phyloP scores from a whole-genome alignment of 2,113 vertebrate genomes.

The Tetraodon nigroviridis region DNA sequence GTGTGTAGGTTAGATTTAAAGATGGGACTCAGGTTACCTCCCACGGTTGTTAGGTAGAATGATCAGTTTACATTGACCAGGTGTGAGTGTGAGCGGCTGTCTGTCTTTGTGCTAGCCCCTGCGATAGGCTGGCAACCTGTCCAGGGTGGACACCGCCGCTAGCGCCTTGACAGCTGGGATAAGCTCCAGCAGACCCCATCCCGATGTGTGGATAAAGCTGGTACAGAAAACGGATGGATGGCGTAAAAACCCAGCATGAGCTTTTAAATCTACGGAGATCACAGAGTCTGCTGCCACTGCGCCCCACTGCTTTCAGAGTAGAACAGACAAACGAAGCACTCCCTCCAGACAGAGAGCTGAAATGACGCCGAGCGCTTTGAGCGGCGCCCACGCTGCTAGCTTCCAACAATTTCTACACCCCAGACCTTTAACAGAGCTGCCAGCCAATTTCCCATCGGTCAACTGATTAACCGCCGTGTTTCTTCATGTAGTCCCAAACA shows the following conservation, averaged over 20 bases:
- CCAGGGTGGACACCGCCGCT: no score
- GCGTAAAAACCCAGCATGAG: neutral
- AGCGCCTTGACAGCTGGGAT: no score
- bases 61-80: no score
- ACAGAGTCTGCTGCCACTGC: neutral
- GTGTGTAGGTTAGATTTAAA: neutral
- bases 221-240: no score
- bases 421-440: neutral
- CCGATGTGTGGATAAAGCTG: no score
- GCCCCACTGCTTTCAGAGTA: neutral
- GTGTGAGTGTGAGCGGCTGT: no score
- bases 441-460: neutral
- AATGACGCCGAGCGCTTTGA: neutral
- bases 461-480: neutral
- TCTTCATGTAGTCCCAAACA: neutral
- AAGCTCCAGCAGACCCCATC: no score
- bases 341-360: neutral
- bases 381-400: neutral
- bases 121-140: no score
- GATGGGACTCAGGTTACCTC: no score
- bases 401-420: neutral
- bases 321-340: neutral
- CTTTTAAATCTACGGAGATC: neutral
- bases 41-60: no score
- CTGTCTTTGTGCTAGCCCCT: no score